These are phyloP conservation scores for Amiota minor DNA, from an alignment of 2,888 invertebrate genomes.

Conservation along the genomic window DNA sequence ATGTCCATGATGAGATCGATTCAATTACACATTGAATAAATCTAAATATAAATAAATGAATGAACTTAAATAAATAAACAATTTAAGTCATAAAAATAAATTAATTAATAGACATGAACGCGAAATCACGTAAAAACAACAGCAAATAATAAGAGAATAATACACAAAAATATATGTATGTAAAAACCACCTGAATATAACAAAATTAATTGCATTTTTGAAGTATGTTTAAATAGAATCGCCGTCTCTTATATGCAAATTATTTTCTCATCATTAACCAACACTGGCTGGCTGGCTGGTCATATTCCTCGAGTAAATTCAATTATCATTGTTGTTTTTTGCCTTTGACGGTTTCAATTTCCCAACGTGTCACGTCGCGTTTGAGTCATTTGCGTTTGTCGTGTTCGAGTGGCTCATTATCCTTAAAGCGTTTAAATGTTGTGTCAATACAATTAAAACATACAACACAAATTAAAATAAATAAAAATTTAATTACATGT, in stretches of 20 bases:
- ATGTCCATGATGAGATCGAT: too few relatives aligned
- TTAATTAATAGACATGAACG: slow-evolving; percentile 23
- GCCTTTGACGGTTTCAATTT: too few relatives aligned
- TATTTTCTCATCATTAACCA: slow-evolving; percentile 16
- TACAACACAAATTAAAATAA: slow-evolving; percentile 21
- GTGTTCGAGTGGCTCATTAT: neutral
- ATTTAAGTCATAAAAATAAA: slow-evolving; percentile 1
- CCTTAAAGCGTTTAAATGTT: slow-evolving; percentile 10
- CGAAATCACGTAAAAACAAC: neutral
- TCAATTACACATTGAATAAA: too few relatives aligned
- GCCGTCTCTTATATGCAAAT: slow-evolving; percentile 21
- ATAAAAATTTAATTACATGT: slow-evolving; percentile 1
- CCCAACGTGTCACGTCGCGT: too few relatives aligned
- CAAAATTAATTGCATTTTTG: slow-evolving; percentile 61
- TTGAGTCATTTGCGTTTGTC: neutral
- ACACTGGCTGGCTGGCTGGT: neutral
- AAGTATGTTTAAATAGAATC: slow-evolving; percentile 59
- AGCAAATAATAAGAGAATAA: too few relatives aligned
- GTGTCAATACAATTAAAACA: slow-evolving; percentile 35
- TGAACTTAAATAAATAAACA: too few relatives aligned
- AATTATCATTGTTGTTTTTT: too few relatives aligned
- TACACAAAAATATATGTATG: too few relatives aligned
- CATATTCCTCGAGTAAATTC: too few relatives aligned
- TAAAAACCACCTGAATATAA: slow-evolving; percentile 40
- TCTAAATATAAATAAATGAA: too few relatives aligned